Base-by-base conservation (phyloP, 1,140 invertebrate genomes). In the Aricia agestis region DNA sequence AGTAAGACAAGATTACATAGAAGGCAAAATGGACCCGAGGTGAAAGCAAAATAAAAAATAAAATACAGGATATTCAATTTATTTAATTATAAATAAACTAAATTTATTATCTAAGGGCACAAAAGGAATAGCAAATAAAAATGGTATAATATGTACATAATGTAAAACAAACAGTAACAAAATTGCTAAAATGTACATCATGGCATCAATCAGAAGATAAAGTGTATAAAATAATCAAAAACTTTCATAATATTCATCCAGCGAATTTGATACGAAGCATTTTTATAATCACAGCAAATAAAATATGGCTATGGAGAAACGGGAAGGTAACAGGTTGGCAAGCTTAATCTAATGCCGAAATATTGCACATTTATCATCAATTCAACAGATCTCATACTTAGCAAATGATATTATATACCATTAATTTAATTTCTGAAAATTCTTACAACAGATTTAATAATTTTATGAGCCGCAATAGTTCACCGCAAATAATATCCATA, bases 51-150 rank as follows among this genome's bases (percentile, higher is more conserved):
- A 76, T 79, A 77, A 81, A 80, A 78, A 78, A 81, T 78, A 80
- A 84, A 80, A 81, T 83, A 79, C 76, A 82, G 84, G 76, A 77
- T 80, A 86, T 82, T 82, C 78, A 80, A 81, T 85, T 89, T 90
- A 89, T 87, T 85, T 79, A 82, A 82, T 87, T 79, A 89, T 90
- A 90, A 90, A 89, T 90, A 89, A 88, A 82, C 82, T 86, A 84
- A 86, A 85, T 80, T 78, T 77, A 83, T 36, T 36, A 36, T 86
- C 82, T 87, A 85, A 85, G 86, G 80, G 82, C 80, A 80, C 81
- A 80, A 85, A 73, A 82, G 76, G 80, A 76, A 78, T 87, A 88
- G 80, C 80, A 78, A 87, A 85, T 86, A 83, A 86, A 73, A 82
- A 75, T 70, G 77, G n/a, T 69, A 80, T 90, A 90, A 80, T 90